Evolutionary conservation across 1,140 invertebrate genomes (phyloP), one percentile per base, ranked within the genome.

Genomic region (Odontomachus brunneus): DNA sequence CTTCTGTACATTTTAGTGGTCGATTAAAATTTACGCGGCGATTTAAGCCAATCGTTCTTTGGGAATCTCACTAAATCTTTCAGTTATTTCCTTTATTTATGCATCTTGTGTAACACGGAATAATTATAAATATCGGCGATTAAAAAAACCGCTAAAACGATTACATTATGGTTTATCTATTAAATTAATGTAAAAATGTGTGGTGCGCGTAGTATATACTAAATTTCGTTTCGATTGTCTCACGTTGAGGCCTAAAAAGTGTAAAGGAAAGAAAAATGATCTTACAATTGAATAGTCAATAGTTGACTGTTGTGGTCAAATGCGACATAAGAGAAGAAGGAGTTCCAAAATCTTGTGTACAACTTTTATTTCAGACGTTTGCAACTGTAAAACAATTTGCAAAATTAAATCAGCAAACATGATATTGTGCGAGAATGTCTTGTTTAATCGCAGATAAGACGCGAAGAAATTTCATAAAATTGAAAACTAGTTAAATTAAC

Each of bases 241-340:
- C 74, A 72, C 24, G 73, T 49, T 59, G 62, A 85, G 86, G 87
- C 87, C 87, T 88, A 88, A 69, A 63, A n/a, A 38, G 74, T 62
- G 17, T 63, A 51, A 60, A 60, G 22, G 26, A 76, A 66, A 55
- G 63, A 53, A 75, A 29, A 63, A 78, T 73, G 63, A 66, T 85
- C 51, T 86, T 57, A 80, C 17, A 24, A 76, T 44, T n/a, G 29
- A 59, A 22, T 44, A 78, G 60, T 17, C 19, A 38, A 72, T 53
- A 19, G 74, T 83, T 66, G 75, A n/a, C n/a, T 55, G 67, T 72
- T 62, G 33, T 66, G 60, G 71, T 78, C 62, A 49, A 33, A 83
- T 76, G 29, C 49, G 19, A 69, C 82, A 55, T 69, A 88, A 78
- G 33, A 59, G 60, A 57, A 88, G 83, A 88, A 88, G 72, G 83